Evolutionary conservation across 2,797 vertebrate species (phyloP).

Genomic region (Xyrichtys novacula): DNA sequence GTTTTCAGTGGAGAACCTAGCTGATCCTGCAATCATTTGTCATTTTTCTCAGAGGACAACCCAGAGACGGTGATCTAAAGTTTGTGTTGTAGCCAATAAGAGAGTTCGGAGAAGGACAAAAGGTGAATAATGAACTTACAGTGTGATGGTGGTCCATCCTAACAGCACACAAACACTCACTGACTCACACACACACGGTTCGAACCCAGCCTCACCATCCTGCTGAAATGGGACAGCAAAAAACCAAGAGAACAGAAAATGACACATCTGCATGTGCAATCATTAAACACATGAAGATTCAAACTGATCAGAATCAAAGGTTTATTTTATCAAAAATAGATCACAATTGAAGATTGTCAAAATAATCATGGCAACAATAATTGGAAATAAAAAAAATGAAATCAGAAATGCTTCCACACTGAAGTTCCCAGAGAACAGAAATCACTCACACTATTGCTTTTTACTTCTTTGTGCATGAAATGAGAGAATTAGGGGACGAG

Average conservation of each 20-base stretch:
- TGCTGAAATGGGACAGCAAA: constrained; percentile 7
- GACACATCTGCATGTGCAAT: constrained; percentile 42
- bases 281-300: constrained; percentile 50
- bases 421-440: constrained; percentile 36
- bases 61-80: too few species aligned
- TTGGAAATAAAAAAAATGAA: constrained; percentile 29
- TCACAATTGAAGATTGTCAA: constrained; percentile 61
- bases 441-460: constrained; percentile 47
- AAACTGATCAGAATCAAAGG: constrained; percentile 47
- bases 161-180: constrained; percentile 5
- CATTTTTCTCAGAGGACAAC: too few species aligned
- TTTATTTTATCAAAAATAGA: constrained; percentile 81
- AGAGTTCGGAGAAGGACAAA: too few species aligned
- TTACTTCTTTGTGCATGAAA: constrained; percentile 21
- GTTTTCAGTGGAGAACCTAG: too few species aligned
- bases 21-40: too few species aligned
- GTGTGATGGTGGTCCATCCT: background rate
- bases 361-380: constrained; percentile 48
- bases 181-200: background rate
- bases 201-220: background rate
- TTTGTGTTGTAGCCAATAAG: too few species aligned
- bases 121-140: constrained; percentile 13
- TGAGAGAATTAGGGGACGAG: constrained; percentile 11
- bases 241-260: constrained; percentile 13
- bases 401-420: constrained; percentile 38